phyloP scores from a whole-genome alignment of 92 coral and sea anemone genomes.

The Isaurus tuberculatus region DNA sequence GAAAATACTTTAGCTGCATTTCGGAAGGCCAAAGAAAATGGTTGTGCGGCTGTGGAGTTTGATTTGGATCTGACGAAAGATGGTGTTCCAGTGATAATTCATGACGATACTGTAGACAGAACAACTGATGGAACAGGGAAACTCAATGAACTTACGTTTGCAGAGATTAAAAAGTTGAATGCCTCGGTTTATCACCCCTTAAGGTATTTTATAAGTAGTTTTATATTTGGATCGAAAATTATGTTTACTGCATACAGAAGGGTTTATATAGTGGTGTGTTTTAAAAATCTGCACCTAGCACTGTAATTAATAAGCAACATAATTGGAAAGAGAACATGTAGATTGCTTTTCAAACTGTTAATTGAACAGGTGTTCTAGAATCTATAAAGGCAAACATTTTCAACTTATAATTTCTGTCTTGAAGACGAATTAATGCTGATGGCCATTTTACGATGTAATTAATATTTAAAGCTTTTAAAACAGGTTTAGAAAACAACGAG shows the following conservation, averaged over 20 bases:
- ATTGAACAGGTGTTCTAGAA: neutral
- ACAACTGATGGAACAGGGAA: constrained; percentile 92
- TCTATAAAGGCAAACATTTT: neutral
- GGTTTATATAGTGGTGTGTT: too few relatives aligned
- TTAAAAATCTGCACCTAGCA: neutral
- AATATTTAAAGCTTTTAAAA: constrained; percentile 8
- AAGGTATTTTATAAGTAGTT: neutral
- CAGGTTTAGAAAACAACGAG: neutral
- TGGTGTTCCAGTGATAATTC: constrained; percentile 96
- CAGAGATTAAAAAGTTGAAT: constrained; percentile 70
- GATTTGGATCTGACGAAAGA: constrained; percentile 95
- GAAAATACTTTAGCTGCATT: constrained; percentile 94
- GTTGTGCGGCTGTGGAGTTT: constrained; percentile 91
- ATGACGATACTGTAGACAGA: constrained; percentile 91
- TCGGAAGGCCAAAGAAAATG: constrained; percentile 85
- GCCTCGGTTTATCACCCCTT: constrained; percentile 73
- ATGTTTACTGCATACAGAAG: neutral
- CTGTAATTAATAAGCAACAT: too few relatives aligned
- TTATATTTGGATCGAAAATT: neutral
- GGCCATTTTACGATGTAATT: constrained; percentile 10
- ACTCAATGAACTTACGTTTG: constrained; percentile 76
- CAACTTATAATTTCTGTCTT: neutral
- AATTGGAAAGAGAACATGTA: neutral
- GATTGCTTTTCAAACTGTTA: neutral
- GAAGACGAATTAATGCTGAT: constrained; percentile 5